Conservation (phyloP, 2,113 vertebrate genomes). For the Oryzias curvinotus region DNA sequence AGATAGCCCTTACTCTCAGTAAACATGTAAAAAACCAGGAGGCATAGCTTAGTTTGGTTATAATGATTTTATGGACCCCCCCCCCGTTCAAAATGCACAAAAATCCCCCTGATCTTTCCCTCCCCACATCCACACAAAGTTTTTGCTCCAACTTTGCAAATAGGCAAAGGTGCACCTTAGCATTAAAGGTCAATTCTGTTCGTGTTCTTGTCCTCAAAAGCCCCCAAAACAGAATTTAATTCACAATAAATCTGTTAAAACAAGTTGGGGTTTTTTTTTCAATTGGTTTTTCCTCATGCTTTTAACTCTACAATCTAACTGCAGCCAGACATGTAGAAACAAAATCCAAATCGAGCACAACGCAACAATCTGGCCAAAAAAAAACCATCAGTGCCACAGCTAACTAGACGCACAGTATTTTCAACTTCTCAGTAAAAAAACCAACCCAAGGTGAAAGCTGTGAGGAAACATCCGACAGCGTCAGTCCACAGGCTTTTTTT, state of each 20-base stretch:
- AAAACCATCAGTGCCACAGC: constrained; percentile 33
- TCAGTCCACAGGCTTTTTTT: constrained; percentile 22
- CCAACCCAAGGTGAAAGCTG: not conserved
- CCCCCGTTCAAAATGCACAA: constrained; percentile 23
- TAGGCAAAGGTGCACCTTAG: constrained; percentile 37
- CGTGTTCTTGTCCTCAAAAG: constrained; percentile 14
- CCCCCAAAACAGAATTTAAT: constrained; percentile 3
- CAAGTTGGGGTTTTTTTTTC: not conserved
- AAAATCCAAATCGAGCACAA: constrained; percentile 8
- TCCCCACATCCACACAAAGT: not conserved
- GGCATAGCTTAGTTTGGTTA: constrained; percentile 47
- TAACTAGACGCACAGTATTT: constrained; percentile 22
- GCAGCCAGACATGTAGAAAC: constrained; percentile 18
- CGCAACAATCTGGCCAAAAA: constrained; percentile 20
- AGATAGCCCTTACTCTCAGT: constrained; percentile 71
- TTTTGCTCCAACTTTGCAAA: constrained; percentile 30
- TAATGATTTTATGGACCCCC: constrained; percentile 34
- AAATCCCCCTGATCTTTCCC: not conserved
- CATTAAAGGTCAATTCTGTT: constrained; percentile 20
- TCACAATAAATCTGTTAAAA: constrained; percentile 5
- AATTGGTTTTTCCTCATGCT: constrained; percentile 30
- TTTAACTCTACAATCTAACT: constrained; percentile 35
- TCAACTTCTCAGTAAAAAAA: constrained; percentile 21
- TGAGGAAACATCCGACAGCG: constrained; percentile 10
- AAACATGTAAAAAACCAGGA: constrained; percentile 57